Percentiles rank a stretch among this genome's conserved stretches.
phyloP scores from a whole-genome alignment of 2,113 vertebrate genomes.

The Otus sunia region DNA sequence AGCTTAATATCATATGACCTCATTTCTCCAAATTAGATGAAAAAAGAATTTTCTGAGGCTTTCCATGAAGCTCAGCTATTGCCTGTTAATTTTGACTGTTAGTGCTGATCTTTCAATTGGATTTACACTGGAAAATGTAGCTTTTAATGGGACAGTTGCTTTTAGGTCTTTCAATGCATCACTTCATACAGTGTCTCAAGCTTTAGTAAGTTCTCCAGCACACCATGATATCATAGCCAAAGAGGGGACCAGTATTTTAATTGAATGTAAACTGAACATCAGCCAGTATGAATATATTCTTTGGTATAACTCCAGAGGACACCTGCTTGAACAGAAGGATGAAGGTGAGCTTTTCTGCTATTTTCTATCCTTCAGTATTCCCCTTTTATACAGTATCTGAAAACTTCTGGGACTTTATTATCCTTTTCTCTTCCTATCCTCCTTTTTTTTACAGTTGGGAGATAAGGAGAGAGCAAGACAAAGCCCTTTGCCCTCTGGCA shows the following conservation, averaged over 20 bases:
- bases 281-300: slow-evolving; percentile 66
- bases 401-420: background rate
- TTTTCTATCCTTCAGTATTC: background rate
- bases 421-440: background rate
- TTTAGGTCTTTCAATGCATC: slow-evolving; percentile 59
- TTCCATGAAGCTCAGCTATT: slow-evolving; percentile 77
- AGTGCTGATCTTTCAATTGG: slow-evolving; percentile 41
- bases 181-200: slow-evolving; percentile 25
- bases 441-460: background rate
- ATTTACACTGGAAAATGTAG: slow-evolving; percentile 69
- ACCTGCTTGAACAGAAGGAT: slow-evolving; percentile 61
- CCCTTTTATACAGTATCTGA: background rate
- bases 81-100: slow-evolving; percentile 64
- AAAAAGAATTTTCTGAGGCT: slow-evolving; percentile 27
- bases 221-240: slow-evolving; percentile 78
- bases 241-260: slow-evolving; percentile 83
- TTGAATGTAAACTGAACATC: slow-evolving; percentile 85
- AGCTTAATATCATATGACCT: slow-evolving; percentile 68
- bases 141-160: slow-evolving; percentile 27
- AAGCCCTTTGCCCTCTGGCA: background rate
- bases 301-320: slow-evolving; percentile 90
- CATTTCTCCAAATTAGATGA: slow-evolving; percentile 59
- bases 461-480: background rate
- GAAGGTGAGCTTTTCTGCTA: slow-evolving; percentile 71
- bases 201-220: slow-evolving; percentile 48